phyloP scores from a whole-genome alignment of 2,113 vertebrate genomes.

The Chaenocephalus aceratus region DNA sequence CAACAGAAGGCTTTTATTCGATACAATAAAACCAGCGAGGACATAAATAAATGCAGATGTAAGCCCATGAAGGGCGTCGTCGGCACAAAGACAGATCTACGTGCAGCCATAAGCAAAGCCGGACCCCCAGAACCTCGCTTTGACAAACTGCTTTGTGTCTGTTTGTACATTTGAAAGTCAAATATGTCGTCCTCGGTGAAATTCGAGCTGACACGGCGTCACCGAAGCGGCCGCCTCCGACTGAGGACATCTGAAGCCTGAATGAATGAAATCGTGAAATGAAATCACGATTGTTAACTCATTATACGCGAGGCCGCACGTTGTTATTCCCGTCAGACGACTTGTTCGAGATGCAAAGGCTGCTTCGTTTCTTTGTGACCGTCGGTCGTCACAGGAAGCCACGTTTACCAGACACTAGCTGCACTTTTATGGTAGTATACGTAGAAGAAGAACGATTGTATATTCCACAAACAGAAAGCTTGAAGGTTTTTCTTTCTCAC shows the following conservation, averaged over 20 bases:
- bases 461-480: too few relatives aligned
- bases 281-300: slow-evolving; percentile 51
- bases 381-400: slow-evolving; percentile 29
- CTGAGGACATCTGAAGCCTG: slow-evolving; percentile 46
- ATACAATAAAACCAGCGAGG: slow-evolving; percentile 50
- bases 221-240: slow-evolving; percentile 18
- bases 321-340: slow-evolving; percentile 55
- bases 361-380: slow-evolving; percentile 43
- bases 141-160: not conserved
- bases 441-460: too few relatives aligned
- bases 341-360: slow-evolving; percentile 37
- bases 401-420: slow-evolving; percentile 39
- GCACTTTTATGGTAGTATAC: not conserved
- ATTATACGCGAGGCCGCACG: slow-evolving; percentile 36
- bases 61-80: slow-evolving; percentile 26
- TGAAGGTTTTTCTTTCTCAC: not conserved
- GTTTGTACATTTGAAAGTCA: not conserved
- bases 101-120: slow-evolving; percentile 14
- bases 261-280: slow-evolving; percentile 45
- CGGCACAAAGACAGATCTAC: slow-evolving; percentile 11
- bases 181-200: not conserved
- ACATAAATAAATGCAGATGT: slow-evolving; percentile 51
- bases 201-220: slow-evolving; percentile 13
- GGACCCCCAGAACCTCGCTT: not conserved
- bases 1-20: slow-evolving; percentile 45